Evolutionary conservation across 2,888 invertebrate genomes (phyloP), one percentile per base, ranked within the genome.

Genomic region (Brachynemurus nebulosus): DNA sequence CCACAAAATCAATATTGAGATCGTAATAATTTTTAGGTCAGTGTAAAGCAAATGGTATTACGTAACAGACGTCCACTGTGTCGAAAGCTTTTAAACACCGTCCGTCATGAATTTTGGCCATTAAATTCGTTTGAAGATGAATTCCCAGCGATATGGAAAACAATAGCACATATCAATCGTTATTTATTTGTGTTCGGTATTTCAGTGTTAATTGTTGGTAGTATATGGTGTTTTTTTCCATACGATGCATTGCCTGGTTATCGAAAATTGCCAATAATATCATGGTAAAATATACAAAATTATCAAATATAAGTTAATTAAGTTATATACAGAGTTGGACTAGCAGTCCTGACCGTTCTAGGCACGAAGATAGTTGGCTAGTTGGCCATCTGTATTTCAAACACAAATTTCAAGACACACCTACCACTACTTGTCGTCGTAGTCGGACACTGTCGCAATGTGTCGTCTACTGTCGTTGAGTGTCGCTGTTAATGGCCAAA

Each of bases 201-300:
- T 3, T 11, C 14, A 11, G 17, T 19, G n/a, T 12, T 23, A 17
- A 18, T 37, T 16, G 35, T 45, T 16, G 19, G 12, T 35, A 23
- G 30, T 38, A 25, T 45, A 37, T 45, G 34, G 21, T 25, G 36
- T 37, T 20, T 36, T 25, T 45, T 45, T 30, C 38, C 30, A 27
- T 38, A 30, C 12, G 19, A 17, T 12, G n/a, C 33, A 33, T 23
- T 42, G 23, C 37, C 37, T 18, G 19, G 19, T 3, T 20, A 17
- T 19, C 17, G 19, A 17, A n/a, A n/a, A 20, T 20, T 37, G 37
- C 37, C 37, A 20, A 37, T 37, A 20, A 20, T 37, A 20, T 20
- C 20, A 35, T 45, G 42, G 27, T 45, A 41, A 41, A 30, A n/a
- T n/a, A n/a, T n/a, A n/a, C n/a, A n/a, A n/a, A n/a, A n/a, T n/a